Percentiles rank a stretch among this genome's conserved stretches.
Conservation (phyloP, 2,888 invertebrate genomes). For the Eupithecia insigniata region DNA sequence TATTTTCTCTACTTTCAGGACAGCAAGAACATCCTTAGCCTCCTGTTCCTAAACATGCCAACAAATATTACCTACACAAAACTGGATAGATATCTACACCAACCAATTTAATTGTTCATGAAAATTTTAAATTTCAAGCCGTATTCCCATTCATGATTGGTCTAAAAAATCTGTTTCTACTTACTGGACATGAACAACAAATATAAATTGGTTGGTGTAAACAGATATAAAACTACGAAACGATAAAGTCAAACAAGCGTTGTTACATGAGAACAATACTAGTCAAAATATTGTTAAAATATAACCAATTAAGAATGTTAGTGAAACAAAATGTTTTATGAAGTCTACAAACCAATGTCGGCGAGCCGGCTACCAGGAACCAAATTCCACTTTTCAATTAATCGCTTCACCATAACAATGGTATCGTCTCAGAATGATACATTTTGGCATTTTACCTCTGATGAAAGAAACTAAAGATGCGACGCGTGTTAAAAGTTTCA, state of each 20-base stretch:
- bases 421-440: too few relatives aligned
- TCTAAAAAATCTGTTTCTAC: not conserved
- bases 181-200: not conserved
- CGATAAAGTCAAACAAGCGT: not conserved
- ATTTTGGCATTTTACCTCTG: too few relatives aligned
- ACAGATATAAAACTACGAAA: conserved; percentile 1
- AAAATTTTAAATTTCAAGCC: not conserved
- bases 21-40: conserved; percentile 81
- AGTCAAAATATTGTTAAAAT: not conserved
- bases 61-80: conserved; percentile 60
- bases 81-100: not conserved
- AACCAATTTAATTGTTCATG: not conserved
- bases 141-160: not conserved
- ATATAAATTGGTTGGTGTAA: conserved; percentile 3
- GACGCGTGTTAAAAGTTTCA: too few relatives aligned
- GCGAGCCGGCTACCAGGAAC: not conserved
- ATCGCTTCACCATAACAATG: too few relatives aligned
- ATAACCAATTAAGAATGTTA: not conserved
- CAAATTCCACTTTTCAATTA: too few relatives aligned
- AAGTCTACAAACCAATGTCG: not conserved
- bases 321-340: not conserved
- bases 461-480: too few relatives aligned
- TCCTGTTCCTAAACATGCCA: conserved; percentile 65
- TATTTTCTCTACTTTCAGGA: conserved; percentile 83
- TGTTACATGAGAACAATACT: not conserved